phyloP scores from a whole-genome alignment of 2,797 vertebrate genomes.

The Ataeniobius toweri region DNA sequence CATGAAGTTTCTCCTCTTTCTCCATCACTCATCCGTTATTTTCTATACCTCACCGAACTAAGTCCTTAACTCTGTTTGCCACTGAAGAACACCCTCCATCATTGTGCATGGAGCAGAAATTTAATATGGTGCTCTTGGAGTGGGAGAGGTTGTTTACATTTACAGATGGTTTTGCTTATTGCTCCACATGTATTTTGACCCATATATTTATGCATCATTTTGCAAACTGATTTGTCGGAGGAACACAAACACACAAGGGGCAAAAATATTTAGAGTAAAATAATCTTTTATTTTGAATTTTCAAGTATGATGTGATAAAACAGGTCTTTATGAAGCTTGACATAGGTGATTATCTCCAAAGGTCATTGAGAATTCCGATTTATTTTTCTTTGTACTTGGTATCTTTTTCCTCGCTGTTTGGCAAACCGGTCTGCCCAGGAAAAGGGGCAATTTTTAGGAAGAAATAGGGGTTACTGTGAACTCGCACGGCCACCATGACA shows the following conservation, averaged over 20 bases:
- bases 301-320: slow-evolving; percentile 42
- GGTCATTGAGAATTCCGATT: slow-evolving; percentile 18
- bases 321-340: slow-evolving; percentile 34
- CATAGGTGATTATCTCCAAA: slow-evolving; percentile 36
- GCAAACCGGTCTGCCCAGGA: slow-evolving; percentile 68
- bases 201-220: slow-evolving; percentile 9
- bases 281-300: slow-evolving; percentile 57
- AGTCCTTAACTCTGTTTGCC: too few species aligned
- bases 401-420: slow-evolving; percentile 77
- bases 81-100: background rate
- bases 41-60: background rate
- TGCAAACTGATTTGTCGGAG: background rate
- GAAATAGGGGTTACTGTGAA: slow-evolving; percentile 80
- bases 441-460: slow-evolving; percentile 75
- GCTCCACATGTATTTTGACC: background rate
- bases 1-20: background rate
- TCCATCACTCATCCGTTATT: background rate
- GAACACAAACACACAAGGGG: slow-evolving; percentile 26
- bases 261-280: slow-evolving; percentile 44
- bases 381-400: slow-evolving; percentile 75
- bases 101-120: background rate
- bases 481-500: slow-evolving; percentile 83
- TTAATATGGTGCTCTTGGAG: background rate
- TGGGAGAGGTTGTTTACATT: background rate
- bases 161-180: background rate